These are phyloP conservation scores for Notiomystis cincta DNA, from an alignment of 2,113 vertebrate genomes.

Conservation along the genomic window DNA sequence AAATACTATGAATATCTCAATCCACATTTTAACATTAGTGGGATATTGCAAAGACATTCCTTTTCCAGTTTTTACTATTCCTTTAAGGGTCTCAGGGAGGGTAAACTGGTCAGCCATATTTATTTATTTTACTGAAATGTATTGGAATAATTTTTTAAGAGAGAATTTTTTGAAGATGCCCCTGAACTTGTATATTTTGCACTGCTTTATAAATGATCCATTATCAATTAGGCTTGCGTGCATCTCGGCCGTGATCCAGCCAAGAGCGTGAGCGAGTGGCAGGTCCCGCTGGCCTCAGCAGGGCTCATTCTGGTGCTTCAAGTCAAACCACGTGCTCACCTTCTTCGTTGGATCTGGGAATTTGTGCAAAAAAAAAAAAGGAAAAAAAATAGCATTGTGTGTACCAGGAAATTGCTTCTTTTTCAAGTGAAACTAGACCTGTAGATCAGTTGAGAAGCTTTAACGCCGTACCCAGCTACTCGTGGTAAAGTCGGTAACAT, in stretches of 20 bases:
- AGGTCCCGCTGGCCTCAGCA: background rate
- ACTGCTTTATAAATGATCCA: constrained; percentile 75
- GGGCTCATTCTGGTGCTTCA: constrained; percentile 45
- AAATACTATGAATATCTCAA: constrained; percentile 79
- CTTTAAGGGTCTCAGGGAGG: constrained; percentile 85
- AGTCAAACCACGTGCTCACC: background rate
- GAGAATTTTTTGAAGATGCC: constrained; percentile 75
- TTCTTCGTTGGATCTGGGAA: background rate
- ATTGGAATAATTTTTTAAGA: constrained; percentile 78
- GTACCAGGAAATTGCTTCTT: constrained; percentile 70
- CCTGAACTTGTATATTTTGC: constrained; percentile 77
- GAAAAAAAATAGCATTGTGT: constrained; percentile 48
- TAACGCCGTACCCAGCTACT: constrained; percentile 70
- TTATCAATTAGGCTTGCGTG: constrained; percentile 70
- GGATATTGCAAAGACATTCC: constrained; percentile 83
- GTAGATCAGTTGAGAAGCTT: constrained; percentile 72
- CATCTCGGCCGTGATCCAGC: constrained; percentile 61
- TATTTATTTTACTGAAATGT: constrained; percentile 79
- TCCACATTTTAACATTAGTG: constrained; percentile 78
- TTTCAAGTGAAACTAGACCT: constrained; percentile 71
- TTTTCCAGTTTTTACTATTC: constrained; percentile 82
- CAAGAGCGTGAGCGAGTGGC: background rate
- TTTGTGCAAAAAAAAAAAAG: background rate
- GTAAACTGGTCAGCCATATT: constrained; percentile 86
- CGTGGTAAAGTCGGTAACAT: constrained; percentile 57